Conservation (phyloP, 2,888 invertebrate genomes). For the Polydrusus pterygomalis region DNA sequence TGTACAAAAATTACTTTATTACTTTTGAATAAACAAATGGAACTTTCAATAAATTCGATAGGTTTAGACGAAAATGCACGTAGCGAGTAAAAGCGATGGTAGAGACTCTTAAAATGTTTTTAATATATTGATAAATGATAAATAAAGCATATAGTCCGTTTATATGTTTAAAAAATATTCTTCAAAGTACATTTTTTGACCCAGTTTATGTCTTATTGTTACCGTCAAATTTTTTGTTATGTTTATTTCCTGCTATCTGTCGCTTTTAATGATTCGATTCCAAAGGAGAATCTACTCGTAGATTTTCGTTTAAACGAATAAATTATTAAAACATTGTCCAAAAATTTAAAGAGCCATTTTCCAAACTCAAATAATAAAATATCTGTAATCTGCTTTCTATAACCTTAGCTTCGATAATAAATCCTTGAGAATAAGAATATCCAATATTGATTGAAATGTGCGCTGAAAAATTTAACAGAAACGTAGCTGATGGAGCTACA, state of each 20-base stretch:
- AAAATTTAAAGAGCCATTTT: neutral
- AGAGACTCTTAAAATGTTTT: no score
- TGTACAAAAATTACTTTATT: no score
- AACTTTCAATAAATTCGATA: no score
- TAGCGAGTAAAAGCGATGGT: no score
- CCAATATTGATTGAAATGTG: slow-evolving; percentile 9
- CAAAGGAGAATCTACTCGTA: neutral
- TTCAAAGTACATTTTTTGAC: no score
- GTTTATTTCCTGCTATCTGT: neutral
- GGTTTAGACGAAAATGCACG: no score
- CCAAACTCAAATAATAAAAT: neutral
- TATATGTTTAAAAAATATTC: no score
- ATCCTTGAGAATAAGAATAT: slow-evolving; percentile 11
- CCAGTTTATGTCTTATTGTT: no score
- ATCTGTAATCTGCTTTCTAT: slow-evolving; percentile 21
- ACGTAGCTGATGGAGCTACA: neutral
- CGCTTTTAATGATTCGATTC: neutral
- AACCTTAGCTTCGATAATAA: slow-evolving; percentile 21
- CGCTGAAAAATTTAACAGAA: neutral
- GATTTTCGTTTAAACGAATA: neutral
- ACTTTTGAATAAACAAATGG: no score
- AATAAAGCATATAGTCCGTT: no score
- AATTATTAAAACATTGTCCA: neutral
- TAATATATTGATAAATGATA: no score
- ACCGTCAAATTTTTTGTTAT: no score